Evolutionary conservation across 2,113 vertebrate genomes (phyloP), one percentile per base, ranked within the genome.

Genomic region (Progne subis): DNA sequence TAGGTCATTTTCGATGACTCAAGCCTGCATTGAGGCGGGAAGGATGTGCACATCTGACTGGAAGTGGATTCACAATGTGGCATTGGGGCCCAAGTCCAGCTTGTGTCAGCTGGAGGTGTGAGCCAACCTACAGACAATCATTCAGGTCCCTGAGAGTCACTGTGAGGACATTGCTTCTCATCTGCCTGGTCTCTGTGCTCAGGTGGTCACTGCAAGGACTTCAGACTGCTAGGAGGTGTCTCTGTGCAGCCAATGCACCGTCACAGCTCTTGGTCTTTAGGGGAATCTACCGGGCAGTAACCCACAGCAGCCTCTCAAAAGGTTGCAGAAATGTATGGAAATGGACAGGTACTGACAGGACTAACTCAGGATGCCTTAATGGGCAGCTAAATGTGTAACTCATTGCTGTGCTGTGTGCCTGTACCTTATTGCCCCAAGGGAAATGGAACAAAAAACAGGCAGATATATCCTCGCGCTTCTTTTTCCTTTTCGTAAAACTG

Each of bases 351-450:
- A 49, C 3, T 20, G 55, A 29, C 18, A 55, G 16, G 39, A 37
- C 50, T 57, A 14, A 19, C 31, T 68, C 50, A 60, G 25, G 82
- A 18, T 37, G 26, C 29, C 43, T 29, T 34, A 39, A 16, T 9
- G 31, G 56, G 34, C 32, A 70, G 15, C 44, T 63, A 7, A 29
- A 52, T 47, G 3, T 43, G 2, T 46, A 55, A n/a, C 50, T 70
- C 14, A 2, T 3, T 37, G 23, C 6, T 60, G 2, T 1, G 2
- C 31, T 53, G 11, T 18, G 39, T 24, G 64, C 47, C 11, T 32
- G 14, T 19, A 24, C 6, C 0, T 56, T 31, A 29, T 8, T 76
- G 37, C 8, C 6, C 5, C 31, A 32, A 14, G 0, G 1, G 3
- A 1, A 19, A 16, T 7, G 2, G 5, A 50, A 56, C 13, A 23